phyloP scores from a whole-genome alignment of 2,113 vertebrate species.

The Thunnus maccoyii region DNA sequence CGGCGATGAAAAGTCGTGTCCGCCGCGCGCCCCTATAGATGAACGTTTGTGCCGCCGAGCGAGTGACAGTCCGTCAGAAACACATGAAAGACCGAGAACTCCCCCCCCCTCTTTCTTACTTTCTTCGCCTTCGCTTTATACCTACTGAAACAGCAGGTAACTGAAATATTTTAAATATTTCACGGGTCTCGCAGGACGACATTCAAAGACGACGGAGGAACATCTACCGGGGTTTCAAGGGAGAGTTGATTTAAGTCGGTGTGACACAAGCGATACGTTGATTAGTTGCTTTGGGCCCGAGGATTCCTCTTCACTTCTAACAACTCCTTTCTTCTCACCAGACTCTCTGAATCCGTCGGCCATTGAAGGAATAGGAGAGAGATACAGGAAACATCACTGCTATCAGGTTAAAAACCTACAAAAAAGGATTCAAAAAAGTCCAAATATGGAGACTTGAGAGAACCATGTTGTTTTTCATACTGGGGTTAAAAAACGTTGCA shows the following conservation, averaged over 20 bases:
- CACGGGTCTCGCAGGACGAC: constrained; percentile 68
- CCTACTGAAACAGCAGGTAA: constrained; percentile 81
- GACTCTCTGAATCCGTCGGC: constrained; percentile 67
- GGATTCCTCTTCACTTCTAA: constrained; percentile 72
- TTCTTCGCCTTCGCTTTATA: constrained; percentile 31
- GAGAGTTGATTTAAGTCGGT: constrained; percentile 74
- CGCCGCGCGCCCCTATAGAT: constrained; percentile 7
- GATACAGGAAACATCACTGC: constrained; percentile 23
- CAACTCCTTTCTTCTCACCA: constrained; percentile 69
- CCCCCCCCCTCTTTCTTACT: neutral
- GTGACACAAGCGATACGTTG: constrained; percentile 83
- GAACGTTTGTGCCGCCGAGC: constrained; percentile 62
- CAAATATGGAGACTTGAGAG: neutral
- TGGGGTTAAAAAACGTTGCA: too few relatives aligned
- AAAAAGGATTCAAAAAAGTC: neutral
- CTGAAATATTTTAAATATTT: constrained; percentile 76
- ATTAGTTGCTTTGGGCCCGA: constrained; percentile 79
- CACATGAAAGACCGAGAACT: constrained; percentile 53
- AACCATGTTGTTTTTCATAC: too few relatives aligned
- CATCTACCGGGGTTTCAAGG: constrained; percentile 50
- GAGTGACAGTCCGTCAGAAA: constrained; percentile 71
- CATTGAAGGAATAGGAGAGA: constrained; percentile 78
- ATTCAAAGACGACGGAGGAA: constrained; percentile 75
- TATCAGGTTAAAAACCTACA: constrained; percentile 50
- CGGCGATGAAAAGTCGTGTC: constrained; percentile 68